phyloP scores from a whole-genome alignment of 2,797 vertebrate species.

The Typhlichthys eigenmanni region DNA sequence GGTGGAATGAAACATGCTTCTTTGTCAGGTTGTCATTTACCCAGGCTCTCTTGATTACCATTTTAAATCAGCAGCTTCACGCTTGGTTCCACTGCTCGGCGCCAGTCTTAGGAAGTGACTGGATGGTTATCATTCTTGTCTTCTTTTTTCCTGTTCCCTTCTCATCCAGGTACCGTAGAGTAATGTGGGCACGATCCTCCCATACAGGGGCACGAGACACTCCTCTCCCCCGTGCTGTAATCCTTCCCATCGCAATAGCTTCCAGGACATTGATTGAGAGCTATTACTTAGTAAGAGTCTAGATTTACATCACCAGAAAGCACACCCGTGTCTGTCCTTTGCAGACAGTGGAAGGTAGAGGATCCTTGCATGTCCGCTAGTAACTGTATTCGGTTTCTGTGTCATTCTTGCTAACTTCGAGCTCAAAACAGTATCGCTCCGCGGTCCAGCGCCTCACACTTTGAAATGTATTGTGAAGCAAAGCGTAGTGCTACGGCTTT shows the following conservation, averaged over 20 bases:
- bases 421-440: too few relatives aligned
- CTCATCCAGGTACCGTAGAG: not conserved
- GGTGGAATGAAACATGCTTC: conserved; percentile 1
- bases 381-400: not conserved
- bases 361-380: conserved; percentile 8
- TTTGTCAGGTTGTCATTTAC: conserved; percentile 40
- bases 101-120: conserved; percentile 7
- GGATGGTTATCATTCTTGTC: conserved; percentile 13
- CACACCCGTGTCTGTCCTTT: not conserved
- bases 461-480: too few relatives aligned
- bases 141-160: not conserved
- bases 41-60: conserved; percentile 26
- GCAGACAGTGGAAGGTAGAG: too few relatives aligned
- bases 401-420: too few relatives aligned
- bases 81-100: conserved; percentile 36
- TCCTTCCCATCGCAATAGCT: not conserved
- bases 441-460: too few relatives aligned
- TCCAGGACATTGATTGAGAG: not conserved
- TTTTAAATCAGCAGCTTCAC: conserved; percentile 37
- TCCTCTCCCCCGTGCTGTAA: not conserved
- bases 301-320: not conserved
- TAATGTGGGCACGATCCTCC: too few relatives aligned
- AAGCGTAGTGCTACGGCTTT: too few relatives aligned
- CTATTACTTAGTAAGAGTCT: too few relatives aligned
- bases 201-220: too few relatives aligned